phyloP scores from a whole-genome alignment of 2,888 invertebrate species.

The Cataglyphis cursor region DNA sequence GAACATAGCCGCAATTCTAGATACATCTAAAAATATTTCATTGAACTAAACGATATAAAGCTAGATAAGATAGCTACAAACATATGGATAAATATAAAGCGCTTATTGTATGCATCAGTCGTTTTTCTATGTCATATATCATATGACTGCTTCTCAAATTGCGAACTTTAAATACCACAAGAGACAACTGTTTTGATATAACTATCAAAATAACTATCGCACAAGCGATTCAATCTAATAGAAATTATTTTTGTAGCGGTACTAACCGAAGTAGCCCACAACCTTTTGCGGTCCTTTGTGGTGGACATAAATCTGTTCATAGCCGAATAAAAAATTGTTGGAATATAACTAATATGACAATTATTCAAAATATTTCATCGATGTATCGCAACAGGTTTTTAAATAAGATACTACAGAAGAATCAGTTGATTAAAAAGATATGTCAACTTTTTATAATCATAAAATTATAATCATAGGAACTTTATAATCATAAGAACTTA shows the following conservation, averaged over 20 bases:
- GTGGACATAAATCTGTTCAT: slow-evolving; percentile 9
- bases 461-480: slow-evolving; percentile 39
- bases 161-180: background rate
- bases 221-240: slow-evolving; percentile 41
- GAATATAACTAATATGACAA: background rate
- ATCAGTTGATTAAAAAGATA: slow-evolving; percentile 25
- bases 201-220: slow-evolving; percentile 41
- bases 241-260: slow-evolving; percentile 38
- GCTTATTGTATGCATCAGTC: slow-evolving; percentile 18
- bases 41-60: slow-evolving; percentile 47
- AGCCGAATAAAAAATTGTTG: slow-evolving; percentile 21
- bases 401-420: slow-evolving; percentile 25
- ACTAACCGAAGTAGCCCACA: slow-evolving; percentile 39
- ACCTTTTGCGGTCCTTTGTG: slow-evolving; percentile 47
- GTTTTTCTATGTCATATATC: slow-evolving; percentile 18
- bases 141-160: slow-evolving; percentile 16
- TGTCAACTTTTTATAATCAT: slow-evolving; percentile 34
- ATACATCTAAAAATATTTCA: slow-evolving; percentile 34
- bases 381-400: slow-evolving; percentile 49
- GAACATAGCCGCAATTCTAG: slow-evolving; percentile 35
- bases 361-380: slow-evolving; percentile 6
- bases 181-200: slow-evolving; percentile 20
- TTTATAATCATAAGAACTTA: slow-evolving; percentile 47
- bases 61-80: slow-evolving; percentile 47
- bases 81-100: slow-evolving; percentile 33